These are phyloP conservation scores for Channa maculata DNA, from an alignment of 2,113 vertebrate genomes.

Conservation along the genomic window DNA sequence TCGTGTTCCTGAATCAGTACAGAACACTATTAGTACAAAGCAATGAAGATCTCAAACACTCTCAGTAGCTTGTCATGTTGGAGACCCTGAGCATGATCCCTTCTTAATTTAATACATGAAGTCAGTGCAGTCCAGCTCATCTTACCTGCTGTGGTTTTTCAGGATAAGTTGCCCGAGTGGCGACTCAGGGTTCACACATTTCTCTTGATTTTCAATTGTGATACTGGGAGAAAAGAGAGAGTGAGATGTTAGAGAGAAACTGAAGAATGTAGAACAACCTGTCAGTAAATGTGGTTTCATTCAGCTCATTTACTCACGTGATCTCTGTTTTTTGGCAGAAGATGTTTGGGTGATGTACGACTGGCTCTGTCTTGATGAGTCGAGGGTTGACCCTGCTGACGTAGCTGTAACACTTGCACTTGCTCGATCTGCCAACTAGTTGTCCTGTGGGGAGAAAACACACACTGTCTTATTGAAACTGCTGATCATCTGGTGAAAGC, in stretches of 20 bases:
- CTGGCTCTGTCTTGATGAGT: not conserved
- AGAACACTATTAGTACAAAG: conserved; percentile 7
- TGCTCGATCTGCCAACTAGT: not conserved
- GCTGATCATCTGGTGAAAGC: too few relatives aligned
- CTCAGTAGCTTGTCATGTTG: not conserved
- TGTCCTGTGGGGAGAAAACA: conserved; percentile 11
- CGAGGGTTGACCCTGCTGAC: not conserved
- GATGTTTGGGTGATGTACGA: conserved; percentile 2
- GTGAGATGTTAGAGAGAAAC: not conserved
- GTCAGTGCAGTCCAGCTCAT: not conserved
- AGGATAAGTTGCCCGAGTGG: conserved; percentile 12
- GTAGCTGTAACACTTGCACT: not conserved
- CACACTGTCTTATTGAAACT: too few relatives aligned
- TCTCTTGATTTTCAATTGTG: not conserved
- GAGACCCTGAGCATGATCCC: not conserved
- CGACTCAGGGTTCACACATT: conserved; percentile 31
- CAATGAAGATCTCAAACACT: too few relatives aligned
- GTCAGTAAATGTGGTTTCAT: not conserved
- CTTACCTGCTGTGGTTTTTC: conserved; percentile 10
- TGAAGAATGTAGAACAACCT: not conserved
- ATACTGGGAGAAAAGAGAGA: conserved; percentile 13
- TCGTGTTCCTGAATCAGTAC: conserved; percentile 20
- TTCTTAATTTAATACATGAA: not conserved
- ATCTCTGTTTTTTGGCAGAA: conserved; percentile 33
- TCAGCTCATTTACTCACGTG: conserved; percentile 35